Conservation (phyloP, 2,797 vertebrate species). For the Mergus octosetaceus region DNA sequence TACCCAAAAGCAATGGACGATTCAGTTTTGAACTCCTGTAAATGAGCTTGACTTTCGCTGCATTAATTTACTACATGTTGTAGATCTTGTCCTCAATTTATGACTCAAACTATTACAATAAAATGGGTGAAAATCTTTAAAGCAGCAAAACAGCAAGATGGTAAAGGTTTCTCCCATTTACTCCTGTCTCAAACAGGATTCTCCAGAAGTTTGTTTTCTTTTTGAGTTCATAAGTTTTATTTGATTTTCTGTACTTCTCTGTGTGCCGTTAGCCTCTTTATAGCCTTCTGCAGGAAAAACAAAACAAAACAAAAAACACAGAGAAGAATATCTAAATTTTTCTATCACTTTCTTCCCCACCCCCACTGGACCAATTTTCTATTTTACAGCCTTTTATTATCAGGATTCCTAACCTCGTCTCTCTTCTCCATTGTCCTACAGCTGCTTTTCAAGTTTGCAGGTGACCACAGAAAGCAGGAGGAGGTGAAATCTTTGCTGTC, state of each 20-base stretch:
- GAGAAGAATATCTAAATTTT: neutral
- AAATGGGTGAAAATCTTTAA: neutral
- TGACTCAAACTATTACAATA: neutral
- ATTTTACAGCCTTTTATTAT: neutral
- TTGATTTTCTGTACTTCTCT: neutral
- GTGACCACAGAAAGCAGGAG: neutral
- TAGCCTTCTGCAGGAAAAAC: neutral
- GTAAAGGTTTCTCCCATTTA: neutral
- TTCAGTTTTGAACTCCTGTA: neutral
- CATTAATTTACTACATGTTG: neutral
- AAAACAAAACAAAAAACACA: neutral
- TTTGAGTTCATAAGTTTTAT: neutral
- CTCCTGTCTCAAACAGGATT: neutral
- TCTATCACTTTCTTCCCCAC: neutral
- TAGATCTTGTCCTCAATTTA: neutral
- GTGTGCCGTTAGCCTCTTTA: neutral
- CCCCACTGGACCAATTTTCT: neutral
- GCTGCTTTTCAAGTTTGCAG: neutral
- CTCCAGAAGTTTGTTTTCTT: neutral
- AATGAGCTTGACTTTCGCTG: neutral
- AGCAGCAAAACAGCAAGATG: neutral
- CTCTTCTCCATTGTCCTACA: neutral
- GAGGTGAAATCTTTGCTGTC: neutral
- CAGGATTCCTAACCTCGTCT: neutral
- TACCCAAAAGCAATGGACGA: neutral